Base-by-base conservation (phyloP, 1,140 invertebrate species). In the Drosophila athabasca region DNA sequence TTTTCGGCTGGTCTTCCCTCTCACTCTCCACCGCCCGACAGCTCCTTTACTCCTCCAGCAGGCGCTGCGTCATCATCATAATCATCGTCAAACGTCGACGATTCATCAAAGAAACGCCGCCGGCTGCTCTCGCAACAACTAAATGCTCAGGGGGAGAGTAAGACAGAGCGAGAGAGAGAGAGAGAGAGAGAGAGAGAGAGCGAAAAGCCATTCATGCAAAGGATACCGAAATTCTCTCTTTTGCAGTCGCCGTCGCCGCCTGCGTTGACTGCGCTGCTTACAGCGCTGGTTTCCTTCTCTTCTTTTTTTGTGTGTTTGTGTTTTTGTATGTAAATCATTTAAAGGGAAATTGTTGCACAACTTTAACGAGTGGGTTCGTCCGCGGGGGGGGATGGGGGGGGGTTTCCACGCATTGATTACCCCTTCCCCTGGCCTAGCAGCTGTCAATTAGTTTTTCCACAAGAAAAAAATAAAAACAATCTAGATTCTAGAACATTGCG, bases 321-420 rank as follows among this genome's bases (percentile, higher is more conserved):
- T 35, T 4, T 39, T 39, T 39, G 11, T 39, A 79, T 87, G 78
- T 85, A 85, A 84, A 84, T 60, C 62, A 64, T 74, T 74, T 83
- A 69, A 81, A 80, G 78, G 41, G 64, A 79, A 83, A 83, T 87
- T 87, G 77, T 81, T 87, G 81, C 81, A 81, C 81, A 87, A 84
- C 81, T 80, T 84, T 57, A 80, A 73, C 60, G 39, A 53, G 39
- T 59, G 50, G 58, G 26, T 17, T 13, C 43, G 17, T 17, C 8
- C 13, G 31, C 17, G 6, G n/a, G 51, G 29, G 4, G 15, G 31
- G n/a, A 8, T 24, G 22, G 9, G 8, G 75, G 73, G 53, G 64
- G 59, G 69, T 79, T 79, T 79, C 48, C 54, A 44, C 48, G 60
- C 70, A 64, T 43, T 24, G 2, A 17, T 24, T 29, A 3, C 5